Evolutionary conservation across 1,140 invertebrate species (phyloP).

Genomic region (Apis dorsata): DNA sequence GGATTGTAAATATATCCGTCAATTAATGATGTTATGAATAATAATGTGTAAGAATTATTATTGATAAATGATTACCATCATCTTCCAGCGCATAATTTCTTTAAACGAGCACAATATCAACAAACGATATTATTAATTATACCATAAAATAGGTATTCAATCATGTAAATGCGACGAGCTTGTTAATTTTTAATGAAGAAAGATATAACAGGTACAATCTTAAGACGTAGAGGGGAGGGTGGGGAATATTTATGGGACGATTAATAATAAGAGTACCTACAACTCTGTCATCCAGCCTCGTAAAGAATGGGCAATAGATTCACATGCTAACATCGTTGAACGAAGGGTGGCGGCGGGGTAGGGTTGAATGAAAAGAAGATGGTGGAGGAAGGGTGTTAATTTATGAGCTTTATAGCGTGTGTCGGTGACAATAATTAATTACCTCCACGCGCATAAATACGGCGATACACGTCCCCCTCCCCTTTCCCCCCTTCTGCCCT

Average conservation of each 20-base stretch:
- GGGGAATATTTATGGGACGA: conserved; percentile 7
- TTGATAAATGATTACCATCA: no score
- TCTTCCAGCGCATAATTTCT: no score
- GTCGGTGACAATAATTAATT: conserved; percentile 69
- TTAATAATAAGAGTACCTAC: conserved; percentile 6
- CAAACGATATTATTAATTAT: not conserved
- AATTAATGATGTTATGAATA: no score
- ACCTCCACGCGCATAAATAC: conserved; percentile 45
- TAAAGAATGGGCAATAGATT: conserved; percentile 40
- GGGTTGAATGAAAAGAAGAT: conserved; percentile 27
- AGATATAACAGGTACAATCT: no score
- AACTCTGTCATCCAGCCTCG: not conserved
- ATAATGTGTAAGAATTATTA: no score
- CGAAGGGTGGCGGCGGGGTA: not conserved
- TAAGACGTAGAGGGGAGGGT: not conserved
- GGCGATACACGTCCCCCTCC: conserved; percentile 27
- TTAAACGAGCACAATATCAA: no score
- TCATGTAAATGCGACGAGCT: no score
- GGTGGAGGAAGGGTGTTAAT: conserved; percentile 54
- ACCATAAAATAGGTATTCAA: not conserved
- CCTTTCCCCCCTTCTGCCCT: conserved; percentile 22
- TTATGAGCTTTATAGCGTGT: conserved; percentile 61
- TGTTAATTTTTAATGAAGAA: not conserved
- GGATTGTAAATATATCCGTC: no score
- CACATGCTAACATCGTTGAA: conserved; percentile 38